Conservation (phyloP, 2,888 invertebrate genomes). For the Stratiomys singularior region DNA sequence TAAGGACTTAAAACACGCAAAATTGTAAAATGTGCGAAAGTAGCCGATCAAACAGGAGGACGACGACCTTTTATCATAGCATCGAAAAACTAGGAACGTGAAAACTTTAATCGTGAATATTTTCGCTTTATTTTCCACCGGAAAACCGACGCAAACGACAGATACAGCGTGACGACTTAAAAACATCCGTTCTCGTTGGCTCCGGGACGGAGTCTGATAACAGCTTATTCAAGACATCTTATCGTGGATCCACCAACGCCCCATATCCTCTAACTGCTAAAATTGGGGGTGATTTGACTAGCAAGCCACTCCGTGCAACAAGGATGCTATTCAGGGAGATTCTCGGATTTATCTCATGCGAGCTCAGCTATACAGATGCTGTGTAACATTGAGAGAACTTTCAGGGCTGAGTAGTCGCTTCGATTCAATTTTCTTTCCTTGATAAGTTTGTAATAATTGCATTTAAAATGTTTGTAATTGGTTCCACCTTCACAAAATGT, state of each 20-base stretch:
- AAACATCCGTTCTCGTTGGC: conserved; percentile 43
- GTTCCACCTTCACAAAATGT: too few species aligned
- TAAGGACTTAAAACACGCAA: conserved; percentile 8
- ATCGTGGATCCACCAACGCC: conserved; percentile 34
- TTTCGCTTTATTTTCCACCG: not conserved
- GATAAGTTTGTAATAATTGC: too few species aligned
- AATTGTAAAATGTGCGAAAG: not conserved
- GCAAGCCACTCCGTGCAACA: not conserved
- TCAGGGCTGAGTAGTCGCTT: too few species aligned
- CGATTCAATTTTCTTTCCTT: too few species aligned
- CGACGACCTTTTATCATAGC: not conserved
- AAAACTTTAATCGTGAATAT: not conserved
- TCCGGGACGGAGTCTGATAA: conserved; percentile 48
- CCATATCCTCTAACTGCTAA: not conserved
- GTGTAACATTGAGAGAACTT: too few species aligned
- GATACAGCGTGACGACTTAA: not conserved
- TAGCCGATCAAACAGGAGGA: not conserved
- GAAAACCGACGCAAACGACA: not conserved
- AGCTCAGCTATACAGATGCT: too few species aligned
- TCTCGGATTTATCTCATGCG: too few species aligned
- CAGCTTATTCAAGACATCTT: conserved; percentile 16
- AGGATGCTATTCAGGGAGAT: conserved; percentile 9
- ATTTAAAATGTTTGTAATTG: too few species aligned
- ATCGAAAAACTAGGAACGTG: not conserved
- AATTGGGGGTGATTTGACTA: not conserved